Evolutionary conservation across 1,140 invertebrate species (phyloP), one percentile per base, ranked within the genome.

Genomic region (Neodiprion virginianus): DNA sequence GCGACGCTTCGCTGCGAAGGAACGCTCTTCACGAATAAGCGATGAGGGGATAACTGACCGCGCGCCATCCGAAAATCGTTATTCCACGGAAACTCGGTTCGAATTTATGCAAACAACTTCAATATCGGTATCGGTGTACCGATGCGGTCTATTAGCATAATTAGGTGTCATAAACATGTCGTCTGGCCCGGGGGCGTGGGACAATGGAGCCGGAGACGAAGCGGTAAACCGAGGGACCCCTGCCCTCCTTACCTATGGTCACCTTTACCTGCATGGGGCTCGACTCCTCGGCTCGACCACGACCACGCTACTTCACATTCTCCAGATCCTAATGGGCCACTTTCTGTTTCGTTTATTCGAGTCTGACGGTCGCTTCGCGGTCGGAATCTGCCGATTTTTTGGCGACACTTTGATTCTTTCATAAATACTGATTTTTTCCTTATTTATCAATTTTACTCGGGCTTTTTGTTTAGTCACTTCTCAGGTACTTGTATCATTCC

Each of bases 161-260:
- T 81, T 83, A 82, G 78, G 40, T 74, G 72, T 66, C 74, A 73
- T 80, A 82, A 82, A 80, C 74, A 76, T 73, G 49, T 71, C 70
- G 48, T 71, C 48, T 71, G 70, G 70, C 70, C 7, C 70, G 70
- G 48, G 48, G 70, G 70, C 53, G 53, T 61, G 53, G 53, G 53
- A 61, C 53, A 61, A 61, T 61, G 53, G 53, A 5, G 53, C 53
- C 53, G 53, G 53, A 17, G 53, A 61, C 53, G 53, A 61, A 61
- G 53, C 53, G 8, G 53, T 61, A 61, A 61, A 61, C 53, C 28
- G 28, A 40, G n/a, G n/a, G 53, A 61, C 8, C 53, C 53, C 28
- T 40, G 28, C 28, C 28, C 28, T 40, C 28, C 28, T 40, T 40
- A 5, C 28, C 28, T 40, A 40, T 40, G 28, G 28, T 40, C 28